Evolutionary conservation across 2,113 vertebrate genomes (phyloP), one percentile per base, ranked within the genome.

Genomic region (Pampusana beccarii): DNA sequence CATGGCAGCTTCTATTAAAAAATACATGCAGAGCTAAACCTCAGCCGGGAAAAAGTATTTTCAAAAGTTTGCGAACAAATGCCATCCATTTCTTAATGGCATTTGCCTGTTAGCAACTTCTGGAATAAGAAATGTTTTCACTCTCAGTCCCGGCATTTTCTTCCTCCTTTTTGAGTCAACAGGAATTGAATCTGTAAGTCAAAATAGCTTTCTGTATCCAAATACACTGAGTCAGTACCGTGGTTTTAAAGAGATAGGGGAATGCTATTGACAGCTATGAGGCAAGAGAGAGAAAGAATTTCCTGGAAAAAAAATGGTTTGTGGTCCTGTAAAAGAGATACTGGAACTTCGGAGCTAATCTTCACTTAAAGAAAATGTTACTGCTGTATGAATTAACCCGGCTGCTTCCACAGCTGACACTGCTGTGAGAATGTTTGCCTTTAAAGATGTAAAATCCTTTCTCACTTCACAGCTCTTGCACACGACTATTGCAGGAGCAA

Each of bases 91-190:
- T 56, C 72, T 91, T 93, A 93, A 94, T 44, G 71, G 33, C 57
- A 93, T 86, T 95, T 89, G 56, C 87, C 83, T 96, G 40, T 72
- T 93, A 93, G 74, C 54, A 88, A 69, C 77, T 96, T 73, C 96
- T 96, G 94, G 95, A 95, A 93, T 96, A 95, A 93, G 75, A 97
- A 92, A 95, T 92, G 67, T 96, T 97, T 98, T 96, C 80, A n/a
- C 90, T 88, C 69, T 95, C 58, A 64, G 61, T 26, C 53, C 92
- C 46, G 3, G 38, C 60, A 70, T 96, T 94, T 88, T 90, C 60
- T 96, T 97, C 87, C 90, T 97, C 73, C 48, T 72, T 81, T 88
- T 80, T 71, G 77, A 92, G 72, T 95, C 95, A 97, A 96, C 71
- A 96, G 90, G 93, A 97, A 93, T 50, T 97, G 92, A 97, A 97